Evolutionary conservation across 2,888 invertebrate species (phyloP).

Genomic region (Hirtodrosophila duncani): DNA sequence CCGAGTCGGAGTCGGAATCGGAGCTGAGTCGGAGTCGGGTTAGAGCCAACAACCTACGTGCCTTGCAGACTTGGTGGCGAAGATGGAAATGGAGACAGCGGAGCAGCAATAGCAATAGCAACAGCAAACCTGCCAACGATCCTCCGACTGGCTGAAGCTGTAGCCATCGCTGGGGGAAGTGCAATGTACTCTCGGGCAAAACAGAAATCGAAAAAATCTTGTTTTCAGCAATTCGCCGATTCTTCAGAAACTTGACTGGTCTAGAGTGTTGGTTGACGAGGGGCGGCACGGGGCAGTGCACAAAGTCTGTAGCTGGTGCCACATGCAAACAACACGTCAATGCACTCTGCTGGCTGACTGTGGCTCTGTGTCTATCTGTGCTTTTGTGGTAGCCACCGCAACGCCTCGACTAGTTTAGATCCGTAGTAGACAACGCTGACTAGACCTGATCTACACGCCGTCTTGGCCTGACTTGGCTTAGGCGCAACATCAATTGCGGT

Average conservation of each 20-base stretch:
- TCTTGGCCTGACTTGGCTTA: constrained; percentile 7
- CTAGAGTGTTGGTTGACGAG: constrained; percentile 27
- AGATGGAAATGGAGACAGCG: too few relatives aligned
- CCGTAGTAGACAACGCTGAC: constrained; percentile 57
- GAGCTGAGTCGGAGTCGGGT: constrained; percentile 7
- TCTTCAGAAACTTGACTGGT: constrained; percentile 61
- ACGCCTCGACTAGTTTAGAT: constrained; percentile 70
- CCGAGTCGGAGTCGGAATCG: constrained; percentile 13
- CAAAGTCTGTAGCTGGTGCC: constrained; percentile 19
- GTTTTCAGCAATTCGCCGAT: constrained; percentile 66
- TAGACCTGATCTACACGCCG: constrained; percentile 58
- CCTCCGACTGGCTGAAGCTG: constrained; percentile 30
- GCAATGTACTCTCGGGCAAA: constrained; percentile 56
- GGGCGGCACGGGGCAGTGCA: background rate
- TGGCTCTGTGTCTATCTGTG: constrained; percentile 9
- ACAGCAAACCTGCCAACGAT: constrained; percentile 51
- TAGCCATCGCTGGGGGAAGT: constrained; percentile 39
- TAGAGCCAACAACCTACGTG: too few relatives aligned
- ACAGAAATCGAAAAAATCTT: constrained; percentile 54
- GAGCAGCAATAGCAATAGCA: too few relatives aligned
- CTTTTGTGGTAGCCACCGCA: constrained; percentile 48
- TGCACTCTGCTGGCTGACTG: constrained; percentile 48
- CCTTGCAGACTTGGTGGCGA: too few relatives aligned
- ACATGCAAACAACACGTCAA: constrained; percentile 67
- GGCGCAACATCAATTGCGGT: constrained; percentile 8